Conservation (phyloP, 2,797 vertebrate genomes). For the Choloepus didactylus region DNA sequence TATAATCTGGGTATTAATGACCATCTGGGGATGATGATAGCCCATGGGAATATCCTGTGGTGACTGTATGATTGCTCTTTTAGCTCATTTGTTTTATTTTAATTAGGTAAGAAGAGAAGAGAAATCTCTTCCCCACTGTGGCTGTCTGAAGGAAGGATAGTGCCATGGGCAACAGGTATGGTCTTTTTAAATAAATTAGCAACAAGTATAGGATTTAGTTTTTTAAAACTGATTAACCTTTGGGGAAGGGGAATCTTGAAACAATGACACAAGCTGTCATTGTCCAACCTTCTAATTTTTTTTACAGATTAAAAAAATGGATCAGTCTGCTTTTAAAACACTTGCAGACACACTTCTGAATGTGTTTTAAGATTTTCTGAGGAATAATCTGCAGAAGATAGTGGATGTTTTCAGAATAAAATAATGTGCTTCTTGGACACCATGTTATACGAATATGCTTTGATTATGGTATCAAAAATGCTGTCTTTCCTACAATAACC, state of each 20-base stretch:
- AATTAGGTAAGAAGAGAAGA: slow-evolving; percentile 85
- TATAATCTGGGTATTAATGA: slow-evolving; percentile 86
- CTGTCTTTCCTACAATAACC: background rate
- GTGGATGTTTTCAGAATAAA: slow-evolving; percentile 49
- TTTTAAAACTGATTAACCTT: slow-evolving; percentile 44
- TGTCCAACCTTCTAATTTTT: background rate
- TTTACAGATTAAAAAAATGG: background rate
- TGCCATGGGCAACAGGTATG: slow-evolving; percentile 60
- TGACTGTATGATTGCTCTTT: slow-evolving; percentile 86
- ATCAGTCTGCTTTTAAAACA: background rate
- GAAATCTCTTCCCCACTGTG: slow-evolving; percentile 63
- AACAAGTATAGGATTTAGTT: slow-evolving; percentile 65
- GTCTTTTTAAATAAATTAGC: slow-evolving; percentile 63
- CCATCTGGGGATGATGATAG: slow-evolving; percentile 85
- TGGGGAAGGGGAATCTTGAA: background rate
- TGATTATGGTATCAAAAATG: slow-evolving; percentile 53
- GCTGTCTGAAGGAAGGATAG: slow-evolving; percentile 66
- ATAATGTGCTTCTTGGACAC: slow-evolving; percentile 2
- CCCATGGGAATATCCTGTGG: slow-evolving; percentile 78
- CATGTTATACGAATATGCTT: background rate
- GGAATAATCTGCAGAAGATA: background rate
- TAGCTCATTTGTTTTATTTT: slow-evolving; percentile 83
- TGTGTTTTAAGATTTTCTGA: slow-evolving; percentile 47
- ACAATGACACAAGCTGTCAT: background rate
- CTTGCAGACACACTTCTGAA: slow-evolving; percentile 11